Conservation (phyloP, 2,113 vertebrate species). For the Empidonax alnorum region DNA sequence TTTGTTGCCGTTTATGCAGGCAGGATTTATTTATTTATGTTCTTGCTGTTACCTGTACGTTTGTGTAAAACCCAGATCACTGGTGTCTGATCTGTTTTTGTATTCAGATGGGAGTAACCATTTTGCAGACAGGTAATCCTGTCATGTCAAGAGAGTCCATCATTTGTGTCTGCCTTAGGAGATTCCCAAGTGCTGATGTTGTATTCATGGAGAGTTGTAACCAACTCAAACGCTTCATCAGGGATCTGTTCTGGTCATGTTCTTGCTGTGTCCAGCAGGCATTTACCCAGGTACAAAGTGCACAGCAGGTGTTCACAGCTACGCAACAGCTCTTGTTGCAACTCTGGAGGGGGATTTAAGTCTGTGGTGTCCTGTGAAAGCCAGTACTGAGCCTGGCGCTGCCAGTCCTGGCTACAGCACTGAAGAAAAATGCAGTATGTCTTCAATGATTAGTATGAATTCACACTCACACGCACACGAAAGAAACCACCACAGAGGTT, state of each 20-base stretch:
- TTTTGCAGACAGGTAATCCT: background rate
- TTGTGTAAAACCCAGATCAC: background rate
- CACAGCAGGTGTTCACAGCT: background rate
- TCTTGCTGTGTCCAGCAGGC: background rate
- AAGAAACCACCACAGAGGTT: background rate
- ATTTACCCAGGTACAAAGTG: background rate
- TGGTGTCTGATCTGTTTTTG: background rate
- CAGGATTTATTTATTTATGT: background rate
- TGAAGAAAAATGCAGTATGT: background rate
- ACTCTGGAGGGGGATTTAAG: background rate
- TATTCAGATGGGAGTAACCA: background rate
- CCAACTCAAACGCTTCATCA: background rate
- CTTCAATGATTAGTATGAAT: background rate
- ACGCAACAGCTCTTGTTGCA: background rate
- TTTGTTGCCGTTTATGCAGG: background rate
- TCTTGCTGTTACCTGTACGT: background rate
- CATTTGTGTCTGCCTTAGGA: background rate
- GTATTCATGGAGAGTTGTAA: background rate
- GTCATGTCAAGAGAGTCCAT: accelerated
- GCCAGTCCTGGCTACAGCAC: background rate
- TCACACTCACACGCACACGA: no score
- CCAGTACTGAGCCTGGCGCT: accelerated
- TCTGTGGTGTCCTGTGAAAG: background rate
- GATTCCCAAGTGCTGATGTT: background rate
- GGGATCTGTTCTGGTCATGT: background rate